A percentile compares a stretch with the other conserved stretches of the same genome.
These are phyloP conservation scores for Synchiropus splendidus DNA, from an alignment of 2,113 vertebrate genomes.

Conservation along the genomic window DNA sequence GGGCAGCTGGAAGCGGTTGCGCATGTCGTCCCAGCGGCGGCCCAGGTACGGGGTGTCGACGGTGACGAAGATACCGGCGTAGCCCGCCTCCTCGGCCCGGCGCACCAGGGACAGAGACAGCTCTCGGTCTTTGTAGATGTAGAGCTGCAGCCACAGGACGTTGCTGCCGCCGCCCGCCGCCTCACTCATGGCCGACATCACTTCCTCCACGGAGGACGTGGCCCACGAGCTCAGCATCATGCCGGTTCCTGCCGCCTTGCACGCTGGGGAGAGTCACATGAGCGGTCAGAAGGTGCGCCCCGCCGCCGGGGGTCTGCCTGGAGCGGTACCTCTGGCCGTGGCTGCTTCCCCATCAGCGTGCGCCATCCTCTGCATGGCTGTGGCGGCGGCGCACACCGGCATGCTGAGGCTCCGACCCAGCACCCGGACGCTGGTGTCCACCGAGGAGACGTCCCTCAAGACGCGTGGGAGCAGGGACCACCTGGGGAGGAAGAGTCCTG, in stretches of 20 bases:
- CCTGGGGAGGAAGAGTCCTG: slow-evolving; percentile 44
- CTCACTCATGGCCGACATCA: slow-evolving; percentile 47
- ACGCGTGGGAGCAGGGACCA: slow-evolving; percentile 82
- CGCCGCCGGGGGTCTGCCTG: no score
- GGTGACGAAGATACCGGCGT: slow-evolving; percentile 84
- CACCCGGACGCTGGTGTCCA: slow-evolving; percentile 73
- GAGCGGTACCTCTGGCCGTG: slow-evolving; percentile 73
- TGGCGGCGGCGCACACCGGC: slow-evolving; percentile 80
- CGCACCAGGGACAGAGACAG: slow-evolving; percentile 77
- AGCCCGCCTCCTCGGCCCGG: slow-evolving; percentile 77
- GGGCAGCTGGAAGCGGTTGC: slow-evolving; percentile 85
- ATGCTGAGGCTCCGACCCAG: slow-evolving; percentile 79
- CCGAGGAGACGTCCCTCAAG: slow-evolving; percentile 74
- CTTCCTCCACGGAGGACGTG: slow-evolving; percentile 89
- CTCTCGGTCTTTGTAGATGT: slow-evolving; percentile 84
- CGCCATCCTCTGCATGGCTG: slow-evolving; percentile 92
- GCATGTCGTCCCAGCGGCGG: slow-evolving; percentile 76
- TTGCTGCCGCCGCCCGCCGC: slow-evolving; percentile 18
- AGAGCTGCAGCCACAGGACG: slow-evolving; percentile 82
- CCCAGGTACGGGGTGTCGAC: slow-evolving; percentile 89
- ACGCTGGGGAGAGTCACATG: slow-evolving; percentile 65
- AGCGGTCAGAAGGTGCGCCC: no score
- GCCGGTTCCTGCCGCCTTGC: slow-evolving; percentile 71
- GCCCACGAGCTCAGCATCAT: slow-evolving; percentile 99
- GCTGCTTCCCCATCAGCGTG: slow-evolving; percentile 82